Evolutionary conservation across 2,113 vertebrate species (phyloP).

Genomic region (Centropus unirufus): DNA sequence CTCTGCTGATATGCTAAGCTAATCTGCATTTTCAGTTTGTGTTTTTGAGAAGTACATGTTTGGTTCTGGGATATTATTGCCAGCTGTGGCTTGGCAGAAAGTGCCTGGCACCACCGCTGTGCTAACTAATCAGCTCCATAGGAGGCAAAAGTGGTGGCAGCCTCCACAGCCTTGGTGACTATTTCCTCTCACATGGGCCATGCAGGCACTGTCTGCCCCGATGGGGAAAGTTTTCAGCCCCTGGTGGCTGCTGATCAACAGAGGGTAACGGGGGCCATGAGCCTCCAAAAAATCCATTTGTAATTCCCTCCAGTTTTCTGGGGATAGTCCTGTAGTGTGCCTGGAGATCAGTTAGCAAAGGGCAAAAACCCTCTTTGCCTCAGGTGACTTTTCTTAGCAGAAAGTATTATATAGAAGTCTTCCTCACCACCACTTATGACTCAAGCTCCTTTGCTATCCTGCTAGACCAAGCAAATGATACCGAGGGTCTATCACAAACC

Average conservation of each 20-base stretch:
- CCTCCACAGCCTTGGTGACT: not conserved
- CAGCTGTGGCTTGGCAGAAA: not conserved
- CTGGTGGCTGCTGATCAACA: not conserved
- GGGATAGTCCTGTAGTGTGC: not conserved
- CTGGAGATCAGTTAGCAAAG: not conserved
- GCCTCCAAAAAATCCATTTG: not conserved
- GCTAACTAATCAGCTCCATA: not conserved
- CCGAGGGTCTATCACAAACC: not conserved
- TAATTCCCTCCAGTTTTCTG: not conserved
- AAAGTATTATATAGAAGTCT: not conserved
- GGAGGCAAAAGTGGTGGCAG: not conserved
- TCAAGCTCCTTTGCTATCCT: not conserved
- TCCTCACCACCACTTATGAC: rapidly evolving
- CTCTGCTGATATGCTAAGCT: not conserved
- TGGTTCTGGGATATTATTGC: not conserved
- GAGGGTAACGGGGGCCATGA: not conserved
- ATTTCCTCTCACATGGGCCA: rapidly evolving
- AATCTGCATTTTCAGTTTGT: constrained; percentile 20
- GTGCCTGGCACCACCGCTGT: not conserved
- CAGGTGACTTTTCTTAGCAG: not conserved
- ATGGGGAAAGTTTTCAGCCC: not conserved
- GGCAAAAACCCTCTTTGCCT: not conserved
- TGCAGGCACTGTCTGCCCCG: rapidly evolving
- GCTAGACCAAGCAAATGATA: not conserved
- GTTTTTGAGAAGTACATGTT: not conserved